phyloP scores from a whole-genome alignment of 1,140 invertebrate genomes.

The Gryllus bimaculatus region DNA sequence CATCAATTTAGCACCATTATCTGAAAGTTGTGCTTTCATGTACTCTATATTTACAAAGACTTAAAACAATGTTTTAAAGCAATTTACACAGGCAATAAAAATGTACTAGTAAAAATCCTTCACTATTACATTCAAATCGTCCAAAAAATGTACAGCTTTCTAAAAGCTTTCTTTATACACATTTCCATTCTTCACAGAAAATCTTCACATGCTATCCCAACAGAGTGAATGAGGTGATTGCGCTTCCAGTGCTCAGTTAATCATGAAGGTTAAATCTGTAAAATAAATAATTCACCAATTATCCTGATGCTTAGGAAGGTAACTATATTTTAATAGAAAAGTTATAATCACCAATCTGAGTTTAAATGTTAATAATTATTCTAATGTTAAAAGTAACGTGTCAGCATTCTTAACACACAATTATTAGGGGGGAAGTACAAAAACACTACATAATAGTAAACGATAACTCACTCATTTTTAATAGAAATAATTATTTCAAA shows the following conservation, averaged over 20 bases:
- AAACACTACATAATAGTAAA: too few species aligned
- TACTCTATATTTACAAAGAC: neutral
- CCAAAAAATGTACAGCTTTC: neutral
- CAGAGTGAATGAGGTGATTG: neutral
- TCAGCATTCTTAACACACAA: too few species aligned
- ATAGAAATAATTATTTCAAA: too few species aligned
- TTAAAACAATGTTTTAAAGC: neutral
- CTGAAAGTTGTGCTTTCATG: neutral
- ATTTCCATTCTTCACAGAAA: neutral
- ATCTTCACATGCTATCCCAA: neutral
- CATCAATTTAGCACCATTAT: neutral
- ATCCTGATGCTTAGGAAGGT: too few species aligned
- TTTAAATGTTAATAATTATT: too few species aligned
- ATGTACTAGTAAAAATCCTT: neutral
- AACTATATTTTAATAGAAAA: too few species aligned
- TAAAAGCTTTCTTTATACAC: neutral
- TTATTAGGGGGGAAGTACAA: too few species aligned
- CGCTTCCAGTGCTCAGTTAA: neutral
- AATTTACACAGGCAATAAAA: slow-evolving; percentile 5
- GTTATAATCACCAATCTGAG: too few species aligned
- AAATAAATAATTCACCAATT: neutral
- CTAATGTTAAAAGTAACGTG: too few species aligned
- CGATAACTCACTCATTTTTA: too few species aligned
- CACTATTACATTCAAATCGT: neutral
- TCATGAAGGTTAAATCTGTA: neutral